Evolutionary conservation across 2,888 invertebrate species (phyloP), one percentile per base, ranked within the genome.

Genomic region (Tortrix viridana): DNA sequence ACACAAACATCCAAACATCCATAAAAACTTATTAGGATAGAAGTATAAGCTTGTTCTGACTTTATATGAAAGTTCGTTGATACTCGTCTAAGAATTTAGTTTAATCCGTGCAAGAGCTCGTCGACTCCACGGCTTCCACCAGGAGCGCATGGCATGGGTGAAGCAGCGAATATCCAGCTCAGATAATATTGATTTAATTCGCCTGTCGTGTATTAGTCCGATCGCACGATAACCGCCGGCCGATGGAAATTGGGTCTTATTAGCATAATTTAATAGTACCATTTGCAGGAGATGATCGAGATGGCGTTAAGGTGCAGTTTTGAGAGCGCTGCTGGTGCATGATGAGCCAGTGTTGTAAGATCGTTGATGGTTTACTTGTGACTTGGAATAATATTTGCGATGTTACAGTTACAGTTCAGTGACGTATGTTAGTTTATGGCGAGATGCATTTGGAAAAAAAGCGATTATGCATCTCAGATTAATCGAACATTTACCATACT

Each of bases 121-220:
- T 52, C 70, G 54, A 68, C 74, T 76, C 75, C 54, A 72, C 50
- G n/a, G 53, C 65, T 19, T 44, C n/a, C 32, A 65, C 53, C 60
- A 67, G 62, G 69, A 65, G 69, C 69, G 67, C 74, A 73, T 74
- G 69, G 68, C 72, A 74, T 73, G 69, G 70, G 71, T 73, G 71
- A 69, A 69, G 72, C 67, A 72, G 71, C 68, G 69, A 70, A 69
- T 77, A 73, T 73, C 68, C 66, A 71, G 66, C 65, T 62, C 59
- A 74, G 77, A 79, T 81, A 77, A 72, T 75, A 81, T 80, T 80
- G 78, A 66, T 67, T 75, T 75, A 75, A 74, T 71, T 74, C 67
- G 61, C 66, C 68, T 68, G 67, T 71, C 70, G 70, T 67, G 72
- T 79, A 69, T 74, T 72, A 71, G 67, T 69, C 44, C 54, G 74